phyloP scores from a whole-genome alignment of 2,797 vertebrate genomes.

The Manis crassicaudata region DNA sequence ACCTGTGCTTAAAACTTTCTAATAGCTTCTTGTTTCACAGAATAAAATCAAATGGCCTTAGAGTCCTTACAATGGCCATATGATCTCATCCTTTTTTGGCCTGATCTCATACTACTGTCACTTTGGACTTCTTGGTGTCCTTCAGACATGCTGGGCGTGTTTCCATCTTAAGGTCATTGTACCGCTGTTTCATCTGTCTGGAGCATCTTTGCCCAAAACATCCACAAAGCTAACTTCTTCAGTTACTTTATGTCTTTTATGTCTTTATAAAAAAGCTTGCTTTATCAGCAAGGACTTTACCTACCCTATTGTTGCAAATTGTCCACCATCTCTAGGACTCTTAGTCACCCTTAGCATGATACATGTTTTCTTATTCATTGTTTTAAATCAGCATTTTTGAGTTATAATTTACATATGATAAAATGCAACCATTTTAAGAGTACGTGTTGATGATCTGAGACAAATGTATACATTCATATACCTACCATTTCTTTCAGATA shows the following conservation, averaged over 20 bases:
- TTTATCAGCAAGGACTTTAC: not conserved
- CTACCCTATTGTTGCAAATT: not conserved
- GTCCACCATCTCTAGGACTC: not conserved
- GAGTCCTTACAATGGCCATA: not conserved
- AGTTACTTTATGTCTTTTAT: not conserved
- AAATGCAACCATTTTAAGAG: not conserved
- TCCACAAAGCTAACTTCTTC: not conserved
- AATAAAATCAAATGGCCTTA: not conserved
- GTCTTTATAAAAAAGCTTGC: not conserved
- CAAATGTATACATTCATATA: not conserved
- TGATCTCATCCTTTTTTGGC: not conserved
- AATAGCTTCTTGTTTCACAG: not conserved
- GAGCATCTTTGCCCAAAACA: not conserved
- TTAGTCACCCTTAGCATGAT: not conserved
- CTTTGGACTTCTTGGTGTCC: not conserved
- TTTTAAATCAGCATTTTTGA: not conserved
- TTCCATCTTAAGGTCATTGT: not conserved
- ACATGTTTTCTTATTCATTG: not conserved
- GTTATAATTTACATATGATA: not conserved
- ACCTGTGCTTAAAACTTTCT: not conserved
- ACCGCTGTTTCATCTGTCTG: not conserved
- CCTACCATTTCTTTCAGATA: not conserved
- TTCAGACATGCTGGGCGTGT: not conserved
- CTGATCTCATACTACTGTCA: not conserved
- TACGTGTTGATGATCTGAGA: not conserved